Base-by-base conservation (phyloP, 2,797 vertebrate species). In the Toxotes lorentzi region DNA sequence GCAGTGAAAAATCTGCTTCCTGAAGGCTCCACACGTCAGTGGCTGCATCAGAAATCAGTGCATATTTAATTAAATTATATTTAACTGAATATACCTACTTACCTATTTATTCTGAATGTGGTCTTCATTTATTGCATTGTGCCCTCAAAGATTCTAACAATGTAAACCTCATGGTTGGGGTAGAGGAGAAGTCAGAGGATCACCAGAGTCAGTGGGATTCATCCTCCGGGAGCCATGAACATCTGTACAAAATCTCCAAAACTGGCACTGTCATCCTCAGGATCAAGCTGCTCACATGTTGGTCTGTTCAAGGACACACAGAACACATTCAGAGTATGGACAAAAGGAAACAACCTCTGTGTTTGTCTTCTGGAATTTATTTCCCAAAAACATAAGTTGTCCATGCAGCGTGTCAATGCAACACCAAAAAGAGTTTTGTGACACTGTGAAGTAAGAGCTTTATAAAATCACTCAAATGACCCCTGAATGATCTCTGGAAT, bases 401-500 rank as follows among this genome's bases (percentile, higher is more conserved):
- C 0, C 14, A 32, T 10, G 24, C 17, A 57, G 19, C 21, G 12
- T 0, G 10, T 57, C 66, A 54, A 56, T 7, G 6, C 60, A 63
- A 24, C 70, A 43, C 17, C 53, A 34, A n/a, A 51, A 21, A 24
- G 11, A 21, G 40, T 35, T 54, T 24, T 12, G 58, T n/a, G 45
- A 27, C 68, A 24, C 12, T 45, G 16, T 41, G 40, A 41, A 5
- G 14, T 2, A 27, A 30, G 5, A 4, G n/a, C 9, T 47, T 47
- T 56, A 11, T 48, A 35, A 13, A 61, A 71, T 48, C 53, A 38
- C 5, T 32, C 7, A 2, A 45, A 21, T 23, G 24, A 53, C 17
- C 35, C 27, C 6, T 30, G 11, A 8, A 4, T 47, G 41, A 72
- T 64, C 77, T 74, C 70, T 81, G 47, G n/a, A 76, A 23, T 27